These are phyloP conservation scores for Mormyrus iriodes DNA, from an alignment of 2,113 vertebrate species.

Conservation along the genomic window DNA sequence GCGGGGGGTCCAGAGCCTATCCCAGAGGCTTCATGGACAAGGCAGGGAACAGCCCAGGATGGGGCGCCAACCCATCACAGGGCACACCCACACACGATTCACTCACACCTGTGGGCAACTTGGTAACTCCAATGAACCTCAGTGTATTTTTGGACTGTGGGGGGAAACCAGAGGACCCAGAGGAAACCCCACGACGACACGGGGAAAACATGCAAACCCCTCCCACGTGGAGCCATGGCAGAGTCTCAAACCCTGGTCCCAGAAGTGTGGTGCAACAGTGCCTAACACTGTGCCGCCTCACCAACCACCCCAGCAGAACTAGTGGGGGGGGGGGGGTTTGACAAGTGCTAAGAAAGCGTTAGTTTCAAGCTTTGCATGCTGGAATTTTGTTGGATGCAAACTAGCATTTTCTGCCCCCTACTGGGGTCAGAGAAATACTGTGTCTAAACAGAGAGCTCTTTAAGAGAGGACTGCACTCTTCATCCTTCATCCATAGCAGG, in stretches of 20 bases:
- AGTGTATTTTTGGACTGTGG: no score
- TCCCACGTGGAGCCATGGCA: background rate
- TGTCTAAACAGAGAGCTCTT: slow-evolving; percentile 8
- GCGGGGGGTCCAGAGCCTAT: no score
- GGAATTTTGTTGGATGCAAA: background rate
- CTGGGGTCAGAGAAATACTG: background rate
- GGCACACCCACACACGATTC: no score
- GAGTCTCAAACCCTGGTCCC: background rate
- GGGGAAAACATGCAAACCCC: background rate
- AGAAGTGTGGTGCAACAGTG: background rate
- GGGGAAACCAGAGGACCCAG: no score
- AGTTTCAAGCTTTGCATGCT: background rate
- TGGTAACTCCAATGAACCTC: no score
- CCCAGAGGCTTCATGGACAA: no score
- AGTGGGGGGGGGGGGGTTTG: background rate
- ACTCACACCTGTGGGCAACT: no score
- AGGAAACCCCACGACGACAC: background rate
- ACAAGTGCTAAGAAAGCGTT: background rate
- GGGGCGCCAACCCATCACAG: no score
- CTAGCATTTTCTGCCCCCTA: background rate
- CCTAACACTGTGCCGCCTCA: background rate
- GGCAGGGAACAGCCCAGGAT: no score
- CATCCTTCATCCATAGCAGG: background rate
- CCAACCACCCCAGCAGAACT: background rate
- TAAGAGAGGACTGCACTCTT: background rate